These are phyloP conservation scores for Andrena praecox DNA, from an alignment of 2,888 invertebrate genomes.

Conservation along the genomic window DNA sequence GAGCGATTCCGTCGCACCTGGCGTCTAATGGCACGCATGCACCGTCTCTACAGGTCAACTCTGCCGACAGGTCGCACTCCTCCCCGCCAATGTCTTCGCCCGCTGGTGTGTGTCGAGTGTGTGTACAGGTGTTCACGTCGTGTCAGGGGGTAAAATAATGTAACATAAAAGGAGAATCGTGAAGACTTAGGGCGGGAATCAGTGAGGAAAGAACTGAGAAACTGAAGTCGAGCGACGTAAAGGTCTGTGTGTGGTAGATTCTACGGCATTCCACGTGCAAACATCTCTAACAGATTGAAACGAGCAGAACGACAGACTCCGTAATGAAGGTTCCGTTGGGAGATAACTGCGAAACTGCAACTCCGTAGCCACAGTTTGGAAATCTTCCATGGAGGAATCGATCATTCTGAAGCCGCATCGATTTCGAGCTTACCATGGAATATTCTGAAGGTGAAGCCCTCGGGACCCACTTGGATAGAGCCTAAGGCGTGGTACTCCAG, in stretches of 20 bases:
- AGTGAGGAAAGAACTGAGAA: neutral
- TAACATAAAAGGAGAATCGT: constrained; percentile 26
- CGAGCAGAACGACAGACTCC: neutral
- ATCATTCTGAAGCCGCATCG: constrained; percentile 46
- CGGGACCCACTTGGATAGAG: constrained; percentile 86
- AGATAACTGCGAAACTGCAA: neutral
- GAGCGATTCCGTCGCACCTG: constrained; percentile 87
- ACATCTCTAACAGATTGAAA: neutral
- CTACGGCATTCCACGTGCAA: constrained; percentile 30
- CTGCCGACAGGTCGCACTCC: constrained; percentile 76
- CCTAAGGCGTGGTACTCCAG: constrained; percentile 87
- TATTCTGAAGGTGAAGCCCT: constrained; percentile 87
- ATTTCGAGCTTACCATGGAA: constrained; percentile 85
- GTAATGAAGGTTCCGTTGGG: neutral
- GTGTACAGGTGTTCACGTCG: constrained; percentile 1
- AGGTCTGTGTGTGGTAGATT: neutral
- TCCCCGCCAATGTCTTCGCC: neutral
- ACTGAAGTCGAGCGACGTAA: neutral
- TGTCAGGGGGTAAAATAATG: constrained; percentile 4
- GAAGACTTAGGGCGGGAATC: neutral
- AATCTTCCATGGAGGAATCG: constrained; percentile 57
- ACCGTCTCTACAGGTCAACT: constrained; percentile 86
- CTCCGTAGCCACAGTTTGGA: constrained; percentile 29
- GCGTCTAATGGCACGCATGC: constrained; percentile 86
- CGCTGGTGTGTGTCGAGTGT: constrained; percentile 35